Percentiles rank a stretch among this genome's conserved stretches.
phyloP scores from a whole-genome alignment of 2,888 invertebrate genomes.

The Bimastos eiseni region DNA sequence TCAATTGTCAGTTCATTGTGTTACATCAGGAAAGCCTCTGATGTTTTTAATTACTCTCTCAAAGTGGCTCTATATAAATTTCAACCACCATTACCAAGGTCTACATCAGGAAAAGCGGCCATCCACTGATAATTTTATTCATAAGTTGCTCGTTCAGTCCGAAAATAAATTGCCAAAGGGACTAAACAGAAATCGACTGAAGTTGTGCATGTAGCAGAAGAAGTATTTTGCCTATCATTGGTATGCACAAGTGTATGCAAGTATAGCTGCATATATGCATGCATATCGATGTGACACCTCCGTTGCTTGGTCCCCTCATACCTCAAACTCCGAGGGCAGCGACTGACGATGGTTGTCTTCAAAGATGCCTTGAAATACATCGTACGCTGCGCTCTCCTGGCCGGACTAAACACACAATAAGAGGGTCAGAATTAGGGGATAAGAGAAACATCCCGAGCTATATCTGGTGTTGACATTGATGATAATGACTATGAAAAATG shows the following conservation, averaged over 20 bases:
- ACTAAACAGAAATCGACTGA: too few relatives aligned
- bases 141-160: not conserved
- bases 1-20: too few relatives aligned
- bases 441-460: not conserved
- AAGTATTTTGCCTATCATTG: too few relatives aligned
- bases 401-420: slow-evolving; percentile 10
- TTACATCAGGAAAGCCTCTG: too few relatives aligned
- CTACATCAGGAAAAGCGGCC: too few relatives aligned
- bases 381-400: not conserved
- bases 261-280: too few relatives aligned
- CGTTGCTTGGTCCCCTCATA: not conserved
- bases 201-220: not conserved
- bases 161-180: too few relatives aligned
- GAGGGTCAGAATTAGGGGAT: too few relatives aligned
- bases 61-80: too few relatives aligned
- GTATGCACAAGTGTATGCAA: too few relatives aligned
- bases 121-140: not conserved
- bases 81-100: too few relatives aligned
- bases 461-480: not conserved
- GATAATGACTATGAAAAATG: not conserved
- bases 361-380: not conserved
- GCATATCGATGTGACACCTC: not conserved
- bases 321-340: slow-evolving; percentile 20
- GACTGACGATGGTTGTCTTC: not conserved
- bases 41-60: too few relatives aligned